Percentiles rank a stretch among this genome's conserved stretches.
Evolutionary conservation across 2,797 vertebrate genomes (phyloP).

Genomic region (Leuciscus waleckii): DNA sequence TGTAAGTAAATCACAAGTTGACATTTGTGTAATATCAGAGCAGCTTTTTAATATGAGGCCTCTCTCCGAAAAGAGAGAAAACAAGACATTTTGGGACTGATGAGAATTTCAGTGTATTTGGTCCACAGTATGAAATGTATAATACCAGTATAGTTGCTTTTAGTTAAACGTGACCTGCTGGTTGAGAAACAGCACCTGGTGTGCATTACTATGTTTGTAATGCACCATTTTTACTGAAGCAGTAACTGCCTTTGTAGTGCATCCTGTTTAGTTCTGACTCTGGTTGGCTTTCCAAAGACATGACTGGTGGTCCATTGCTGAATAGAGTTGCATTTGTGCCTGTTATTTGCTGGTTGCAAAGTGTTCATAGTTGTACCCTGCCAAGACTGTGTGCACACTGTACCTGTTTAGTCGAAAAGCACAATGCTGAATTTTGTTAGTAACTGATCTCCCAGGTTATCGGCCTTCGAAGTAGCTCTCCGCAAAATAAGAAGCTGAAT

Average conservation of each 20-base stretch:
- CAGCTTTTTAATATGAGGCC: slow-evolving; percentile 1
- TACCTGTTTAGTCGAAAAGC: slow-evolving; percentile 12
- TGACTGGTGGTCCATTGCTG: slow-evolving; percentile 44
- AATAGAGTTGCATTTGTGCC: slow-evolving; percentile 13
- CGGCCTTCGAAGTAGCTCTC: slow-evolving; percentile 34
- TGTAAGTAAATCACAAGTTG: slow-evolving; percentile 9
- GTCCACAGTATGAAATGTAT: slow-evolving; percentile 17
- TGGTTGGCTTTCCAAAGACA: not conserved
- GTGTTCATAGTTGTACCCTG: slow-evolving; percentile 34
- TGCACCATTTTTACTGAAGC: not conserved
- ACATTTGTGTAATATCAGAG: not conserved
- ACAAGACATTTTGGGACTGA: not conserved
- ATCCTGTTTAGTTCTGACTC: slow-evolving; percentile 7
- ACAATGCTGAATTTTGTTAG: not conserved
- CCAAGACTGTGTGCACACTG: slow-evolving; percentile 38
- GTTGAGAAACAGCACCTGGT: slow-evolving; percentile 41
- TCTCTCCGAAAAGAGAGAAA: not conserved
- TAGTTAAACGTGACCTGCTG: slow-evolving; percentile 8
- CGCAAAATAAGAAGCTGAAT: slow-evolving; percentile 6
- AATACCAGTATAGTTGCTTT: not conserved
- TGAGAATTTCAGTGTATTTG: slow-evolving; percentile 16
- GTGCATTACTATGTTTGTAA: slow-evolving; percentile 10
- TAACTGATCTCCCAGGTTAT: not conserved
- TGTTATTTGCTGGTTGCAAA: slow-evolving; percentile 51
- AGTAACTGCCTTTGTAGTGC: slow-evolving; percentile 32